Evolutionary conservation across 2,888 invertebrate genomes (phyloP), one percentile per base, ranked within the genome.

Genomic region (Heliconius sara): DNA sequence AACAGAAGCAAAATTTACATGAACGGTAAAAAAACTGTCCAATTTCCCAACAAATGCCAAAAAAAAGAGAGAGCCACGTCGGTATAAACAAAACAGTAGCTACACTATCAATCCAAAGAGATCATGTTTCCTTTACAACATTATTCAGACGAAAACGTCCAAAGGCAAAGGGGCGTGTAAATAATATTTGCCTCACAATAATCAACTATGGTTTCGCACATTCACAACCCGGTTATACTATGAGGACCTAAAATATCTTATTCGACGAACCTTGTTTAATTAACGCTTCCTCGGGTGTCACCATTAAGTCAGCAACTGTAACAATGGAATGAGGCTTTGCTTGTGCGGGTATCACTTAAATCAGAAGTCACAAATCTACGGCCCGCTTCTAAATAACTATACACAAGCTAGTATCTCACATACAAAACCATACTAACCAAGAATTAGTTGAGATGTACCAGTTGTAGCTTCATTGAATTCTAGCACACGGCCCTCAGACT

Each of bases 201-300:
- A 80, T 80, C 76, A 80, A 78, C 70, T 78, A 76, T 71, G 71
- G 78, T 81, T 68, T 78, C 74, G 73, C 76, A 76, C 73, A 80
- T 81, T 80, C 81, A 34, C 76, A 79, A 78, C 81, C 70, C 68
- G 80, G 81, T 84, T 82, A 52, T 22, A 52, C 16, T 47, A 83
- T 82, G 85, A 84, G 86, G 85, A 86, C 87, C 87, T 87, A 90
- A 89, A 89, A 85, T 89, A 89, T 89, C 90, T 89, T 88, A 89
- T 89, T 89, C 87, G 86, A 85, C 85, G 88, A 86, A 88, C 90
- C 89, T 89, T 90, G 88, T 90, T 92, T 93, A 93, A 94, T 93
- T 92, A 93, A 93, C 91, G 88, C 91, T 92, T 92, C 91, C 92
- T 92, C 90, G 89, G 90, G 91, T 93, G 93, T 93, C 91, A 92